Base-by-base conservation (phyloP, 2,888 invertebrate species). In the Acronicta alni region DNA sequence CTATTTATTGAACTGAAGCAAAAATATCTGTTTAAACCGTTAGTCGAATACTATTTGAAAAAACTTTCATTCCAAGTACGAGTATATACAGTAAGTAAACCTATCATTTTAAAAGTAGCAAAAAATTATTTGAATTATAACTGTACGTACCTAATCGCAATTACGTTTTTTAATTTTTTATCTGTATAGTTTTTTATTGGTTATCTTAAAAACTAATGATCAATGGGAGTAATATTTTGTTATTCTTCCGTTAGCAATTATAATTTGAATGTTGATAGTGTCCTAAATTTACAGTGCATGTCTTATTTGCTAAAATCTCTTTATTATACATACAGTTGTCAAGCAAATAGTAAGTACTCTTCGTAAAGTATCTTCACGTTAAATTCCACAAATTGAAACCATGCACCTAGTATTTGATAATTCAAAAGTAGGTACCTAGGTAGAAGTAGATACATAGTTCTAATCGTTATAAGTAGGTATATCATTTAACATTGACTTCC, bases 111-210 rank as follows among this genome's bases (percentile, higher is more conserved):
- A n/a, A n/a, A 35, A 0, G 17, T 55, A 23, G 35, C 42, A 63
- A 63, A 69, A 51, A 62, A 30, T 44, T 46, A 42, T 16, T 41
- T 37, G 18, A 48, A 66, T 49, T 69, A 55, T 70, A 66, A 66
- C 70, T 42, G n/a, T n/a, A n/a, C n/a, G n/a, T 23, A 23, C 23
- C 10, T 66, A 63, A 56, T 23, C 42, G 14, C 16, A 51, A 63
- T 57, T 32, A 63, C 8, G 10, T 15, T 52, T 37, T 37, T 48
- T 57, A n/a, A 3, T 41, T 8, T 5, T 16, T 44, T 16, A 12
- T 16, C 16, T 12, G 3, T 15, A 5, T 30, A 3, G 4, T 44
- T 14, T 7, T 30, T 10, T 16, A 44, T 23, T 43, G 43, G 16
- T 23, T 10, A 9, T 43, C 14, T 9, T 10, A 26, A 0, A 26